Base-by-base conservation (phyloP, 2,113 vertebrate species). In the Apeltes quadracus region DNA sequence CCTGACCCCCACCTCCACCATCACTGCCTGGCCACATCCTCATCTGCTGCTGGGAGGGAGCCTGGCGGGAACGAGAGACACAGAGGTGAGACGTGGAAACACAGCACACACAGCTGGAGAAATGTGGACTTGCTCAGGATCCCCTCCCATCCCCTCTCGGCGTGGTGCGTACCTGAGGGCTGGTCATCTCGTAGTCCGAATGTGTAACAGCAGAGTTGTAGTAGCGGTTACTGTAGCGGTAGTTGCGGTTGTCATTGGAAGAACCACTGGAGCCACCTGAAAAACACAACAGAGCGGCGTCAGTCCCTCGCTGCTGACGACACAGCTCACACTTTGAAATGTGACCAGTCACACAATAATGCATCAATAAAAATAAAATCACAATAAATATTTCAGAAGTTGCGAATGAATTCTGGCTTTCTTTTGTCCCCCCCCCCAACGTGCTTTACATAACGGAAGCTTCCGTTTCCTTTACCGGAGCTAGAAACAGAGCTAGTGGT, bases 171-270 rank as follows among this genome's bases (percentile, higher is more conserved):
- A 94, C 94, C 94, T 95, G 95, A 88, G 96, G 96, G 90, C 96
- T 97, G 88, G 96, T 95, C 96, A 97, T 97, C 92, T 97, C 96
- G 62, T 95, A 97, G 94, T 97, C 96, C 48, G 95, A 92, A 90
- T 95, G 95, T 72, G 95, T 95, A 66, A 95, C 94, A 59, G 95
- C 94, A 83, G 94, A 95, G 88, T 95, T 96, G 92, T 96, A 97
- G 84, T 96, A 97, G 84, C 96, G 94, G 92, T 95, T 97, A 91
- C 95, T 96, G 92, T 97, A 97, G 86, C 96, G 95, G 89, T 96
- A 97, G 90, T 94, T 94, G 81, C 95, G 94, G 94, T 96, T 96
- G 91, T 97, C 96, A 74, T 94, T 96, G 93, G 96, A 97, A 93
- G 96, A 97, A 92, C 96, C 96, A 87, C 96, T 97, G 84, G 96